phyloP scores from a whole-genome alignment of 2,797 vertebrate genomes.

The Capromys pilorides region DNA sequence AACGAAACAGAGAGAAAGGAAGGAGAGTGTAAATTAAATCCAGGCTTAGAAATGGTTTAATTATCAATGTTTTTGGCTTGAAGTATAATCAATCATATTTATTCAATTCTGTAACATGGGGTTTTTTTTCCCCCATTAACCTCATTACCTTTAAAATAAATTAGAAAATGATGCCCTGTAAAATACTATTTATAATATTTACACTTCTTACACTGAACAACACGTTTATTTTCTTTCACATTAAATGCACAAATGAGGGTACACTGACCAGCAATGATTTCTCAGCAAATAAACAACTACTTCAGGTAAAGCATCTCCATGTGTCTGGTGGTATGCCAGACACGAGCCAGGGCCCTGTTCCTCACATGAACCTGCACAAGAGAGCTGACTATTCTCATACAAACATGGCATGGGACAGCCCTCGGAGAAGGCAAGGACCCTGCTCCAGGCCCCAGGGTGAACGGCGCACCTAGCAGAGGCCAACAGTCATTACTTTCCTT shows the following conservation, averaged over 20 bases:
- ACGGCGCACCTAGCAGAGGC: not conserved
- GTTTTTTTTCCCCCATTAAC: conserved; percentile 62
- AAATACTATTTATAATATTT: not conserved
- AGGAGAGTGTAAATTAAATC: not conserved
- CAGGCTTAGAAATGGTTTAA: conserved; percentile 23
- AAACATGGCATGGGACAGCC: not conserved
- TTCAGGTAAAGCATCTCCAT: not conserved
- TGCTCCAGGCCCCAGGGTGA: not conserved
- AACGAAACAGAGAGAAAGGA: not conserved
- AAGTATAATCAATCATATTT: conserved; percentile 9
- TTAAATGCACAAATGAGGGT: not conserved
- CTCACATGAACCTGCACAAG: not conserved
- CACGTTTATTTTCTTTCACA: conserved; percentile 6
- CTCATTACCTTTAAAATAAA: conserved; percentile 35
- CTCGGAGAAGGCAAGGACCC: not conserved
- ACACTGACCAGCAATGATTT: not conserved
- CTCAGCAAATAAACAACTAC: not conserved
- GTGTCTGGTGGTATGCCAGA: not conserved
- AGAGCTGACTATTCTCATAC: not conserved
- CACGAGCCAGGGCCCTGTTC: not conserved
- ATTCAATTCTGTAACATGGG: conserved; percentile 44
- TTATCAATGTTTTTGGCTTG: conserved; percentile 27
- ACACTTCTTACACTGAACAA: not conserved
- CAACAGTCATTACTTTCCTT: not conserved
- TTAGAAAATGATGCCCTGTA: not conserved